Evolutionary conservation across 2,888 invertebrate genomes (phyloP), one percentile per base, ranked within the genome.

Genomic region (Apodemia mormo): DNA sequence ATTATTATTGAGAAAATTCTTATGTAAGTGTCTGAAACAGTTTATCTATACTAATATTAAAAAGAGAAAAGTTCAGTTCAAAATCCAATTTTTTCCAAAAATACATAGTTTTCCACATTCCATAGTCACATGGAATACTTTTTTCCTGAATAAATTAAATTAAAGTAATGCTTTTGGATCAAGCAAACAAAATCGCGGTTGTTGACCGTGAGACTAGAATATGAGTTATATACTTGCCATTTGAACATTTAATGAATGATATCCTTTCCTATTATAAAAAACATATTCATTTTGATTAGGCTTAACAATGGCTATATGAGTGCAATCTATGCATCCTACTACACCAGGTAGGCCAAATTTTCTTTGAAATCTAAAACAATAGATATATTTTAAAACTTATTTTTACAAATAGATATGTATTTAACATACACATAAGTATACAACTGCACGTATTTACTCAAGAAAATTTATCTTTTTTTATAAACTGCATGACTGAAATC

Each of bases 161-260:
- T 4, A 7, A 40, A 40, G 40, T 7, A 40, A 40, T 40, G 22
- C 6, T 40, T 40, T 40, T 40, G 40, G 40, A 4, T 40, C 40
- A 5, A 6, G 7, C 7, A 40, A 40, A 40, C 7, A 40, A 40
- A 40, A 8, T 40, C 8, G 8, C 7, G 40, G 40, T 40, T 8
- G 8, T 8, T 40, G 8, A 8, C 8, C 7, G 8, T 7, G 40
- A 40, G 8, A 7, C 7, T 40, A n/a, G n/a, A n/a, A 6, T 40
- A 40, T 40, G 45, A 3, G 45, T 45, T 12, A 22, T 54, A 66
- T 40, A 66, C 65, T 70, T 73, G 73, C 72, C 70, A 75, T 72
- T 71, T 75, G 75, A 52, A 75, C 73, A 74, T 76, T 76, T 66
- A 77, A 69, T 33, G 76, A 75, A 70, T 77, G 75, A 70, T 75